A percentile compares a stretch with the other conserved stretches of the same genome.
These are phyloP conservation scores for Caenorhabditis inopinata DNA, from an alignment of 1,140 invertebrate species.

Conservation along the genomic window DNA sequence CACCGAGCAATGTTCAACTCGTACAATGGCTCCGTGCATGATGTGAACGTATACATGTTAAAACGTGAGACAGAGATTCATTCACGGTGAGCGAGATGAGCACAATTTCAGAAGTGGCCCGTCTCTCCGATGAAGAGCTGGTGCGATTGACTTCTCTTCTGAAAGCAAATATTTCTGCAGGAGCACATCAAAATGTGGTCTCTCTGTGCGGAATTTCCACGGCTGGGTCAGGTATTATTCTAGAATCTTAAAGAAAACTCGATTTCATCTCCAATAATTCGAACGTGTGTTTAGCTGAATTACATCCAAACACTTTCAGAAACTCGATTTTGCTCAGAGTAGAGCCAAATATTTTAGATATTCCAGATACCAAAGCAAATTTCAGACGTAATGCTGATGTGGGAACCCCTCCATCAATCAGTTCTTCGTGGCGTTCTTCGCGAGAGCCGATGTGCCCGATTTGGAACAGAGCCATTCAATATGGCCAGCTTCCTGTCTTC, in stretches of 20 bases:
- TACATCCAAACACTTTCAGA: too few relatives aligned
- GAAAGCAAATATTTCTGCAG: slow-evolving; percentile 13
- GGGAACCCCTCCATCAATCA: slow-evolving; percentile 8
- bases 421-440: slow-evolving; percentile 7
- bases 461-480: slow-evolving; percentile 1
- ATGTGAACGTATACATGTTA: slow-evolving; percentile 7
- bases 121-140: neutral
- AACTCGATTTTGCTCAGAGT: too few relatives aligned
- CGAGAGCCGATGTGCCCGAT: neutral
- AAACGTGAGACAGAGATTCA: neutral
- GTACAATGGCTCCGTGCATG: slow-evolving; percentile 6
- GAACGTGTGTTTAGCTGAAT: too few relatives aligned
- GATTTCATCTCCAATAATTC: too few relatives aligned
- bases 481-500: slow-evolving; percentile 5
- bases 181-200: slow-evolving; percentile 3
- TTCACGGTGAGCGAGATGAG: neutral
- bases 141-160: neutral
- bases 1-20: slow-evolving; percentile 7
- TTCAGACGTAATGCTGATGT: slow-evolving; percentile 13
- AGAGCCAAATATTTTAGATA: too few relatives aligned
- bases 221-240: neutral
- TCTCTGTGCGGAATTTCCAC: neutral
- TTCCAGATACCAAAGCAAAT: neutral
- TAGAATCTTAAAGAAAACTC: neutral
- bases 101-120: neutral